Base-by-base conservation (phyloP, 2,797 vertebrate species). In the Tiaroga cobitis region DNA sequence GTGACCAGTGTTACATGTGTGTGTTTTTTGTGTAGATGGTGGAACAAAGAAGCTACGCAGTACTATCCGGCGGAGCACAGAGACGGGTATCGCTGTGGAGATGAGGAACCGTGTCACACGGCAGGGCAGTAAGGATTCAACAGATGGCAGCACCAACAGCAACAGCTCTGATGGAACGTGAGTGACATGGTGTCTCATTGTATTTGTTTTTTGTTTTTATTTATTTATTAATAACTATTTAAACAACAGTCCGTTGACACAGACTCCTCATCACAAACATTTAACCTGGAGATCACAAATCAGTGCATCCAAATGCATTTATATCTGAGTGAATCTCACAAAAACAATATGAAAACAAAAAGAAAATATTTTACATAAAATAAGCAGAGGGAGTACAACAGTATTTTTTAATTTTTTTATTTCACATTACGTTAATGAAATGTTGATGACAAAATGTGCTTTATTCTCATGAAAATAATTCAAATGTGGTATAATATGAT, bases 111-210 rank as follows among this genome's bases (percentile, higher is more conserved):
- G 98, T 2, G 95, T 99, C 59, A 99, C 97, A 0, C 96, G 98
- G 89, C 98, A 99, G 90, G 96, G 98, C 90, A 99, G 98, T 93
- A 96, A 98, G 37, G 98, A 99, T 73, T 99, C 98, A 11, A 99
- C 98, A 0, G 98, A 99, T 0, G 98, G 98, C 89, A 99, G 98
- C 94, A 99, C 97, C 92, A 99, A 99, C 94, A 99, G 98, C 89
- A 99, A 98, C 94, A 99, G 97, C 95, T 98, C 97, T 0, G 98
- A 99, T 0, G 97, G 98, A 96, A 97, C 96, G 98, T 99, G 93
- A 92, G 98, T 95, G 1, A 65, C 15, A 18, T 18, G 15, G 6
- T 8, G 61, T 63, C 26, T 63, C 13, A 15, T 26, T 29, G 9
- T 11, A 11, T n/a, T 59, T 21, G 19, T 54, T 24, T 54, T 56